A percentile compares a stretch with the other conserved stretches of the same genome.
Conservation (phyloP, 2,888 invertebrate genomes). For the Spisula subtruncata region DNA sequence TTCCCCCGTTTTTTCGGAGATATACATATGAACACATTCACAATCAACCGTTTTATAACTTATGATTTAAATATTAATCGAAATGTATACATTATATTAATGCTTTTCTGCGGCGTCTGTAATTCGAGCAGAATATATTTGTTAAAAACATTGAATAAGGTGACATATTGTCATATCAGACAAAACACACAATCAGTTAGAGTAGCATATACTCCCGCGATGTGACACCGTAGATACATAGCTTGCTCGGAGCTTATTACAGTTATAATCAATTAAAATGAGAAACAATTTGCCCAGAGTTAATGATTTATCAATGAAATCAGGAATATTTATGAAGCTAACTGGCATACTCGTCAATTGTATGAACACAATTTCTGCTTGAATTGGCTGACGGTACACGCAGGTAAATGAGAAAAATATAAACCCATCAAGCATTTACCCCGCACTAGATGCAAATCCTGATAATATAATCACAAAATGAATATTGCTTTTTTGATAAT, state of each 20-base stretch:
- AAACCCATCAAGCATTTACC: too few relatives aligned
- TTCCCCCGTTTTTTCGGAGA: too few relatives aligned
- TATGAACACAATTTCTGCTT: neutral
- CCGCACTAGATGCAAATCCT: neutral
- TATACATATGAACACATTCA: too few relatives aligned
- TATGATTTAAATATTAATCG: too few relatives aligned
- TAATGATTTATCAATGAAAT: neutral
- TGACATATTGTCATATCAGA: too few relatives aligned
- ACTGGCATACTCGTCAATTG: neutral
- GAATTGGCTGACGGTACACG: neutral
- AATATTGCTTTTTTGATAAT: neutral
- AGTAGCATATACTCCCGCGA: neutral
- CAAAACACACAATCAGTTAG: neutral
- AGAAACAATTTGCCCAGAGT: conserved; percentile 14
- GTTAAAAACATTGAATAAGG: too few relatives aligned
- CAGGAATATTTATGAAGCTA: conserved; percentile 4
- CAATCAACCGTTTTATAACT: too few relatives aligned
- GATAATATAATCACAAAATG: neutral
- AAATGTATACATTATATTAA: too few relatives aligned
- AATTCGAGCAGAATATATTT: too few relatives aligned
- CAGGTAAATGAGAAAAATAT: neutral
- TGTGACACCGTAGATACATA: neutral
- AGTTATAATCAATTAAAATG: conserved; percentile 24
- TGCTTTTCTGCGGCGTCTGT: too few relatives aligned
- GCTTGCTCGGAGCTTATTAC: neutral